phyloP scores from a whole-genome alignment of 23 tunicate genomes.

The Aplidium turbinatum region DNA sequence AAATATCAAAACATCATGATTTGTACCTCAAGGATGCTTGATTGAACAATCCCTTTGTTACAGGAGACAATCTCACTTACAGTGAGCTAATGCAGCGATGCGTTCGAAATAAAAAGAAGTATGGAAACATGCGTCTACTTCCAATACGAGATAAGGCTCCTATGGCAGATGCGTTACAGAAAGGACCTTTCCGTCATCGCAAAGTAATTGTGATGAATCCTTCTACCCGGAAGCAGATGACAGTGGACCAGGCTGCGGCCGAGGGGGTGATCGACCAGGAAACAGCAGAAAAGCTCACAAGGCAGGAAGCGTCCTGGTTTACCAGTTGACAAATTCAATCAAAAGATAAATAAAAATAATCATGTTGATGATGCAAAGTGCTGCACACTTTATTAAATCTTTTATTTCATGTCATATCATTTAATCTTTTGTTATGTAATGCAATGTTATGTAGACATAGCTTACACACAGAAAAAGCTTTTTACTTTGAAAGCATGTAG shows the following conservation, averaged over 20 bases:
- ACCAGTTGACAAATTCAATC: too few species aligned
- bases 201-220: conserved; percentile 43
- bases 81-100: conserved; percentile 75
- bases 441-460: too few species aligned
- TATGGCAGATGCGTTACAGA: conserved; percentile 36
- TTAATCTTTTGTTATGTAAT: too few species aligned
- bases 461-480: too few species aligned
- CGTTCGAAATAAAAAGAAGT: conserved; percentile 49
- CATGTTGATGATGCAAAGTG: too few species aligned
- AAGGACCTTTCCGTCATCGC: conserved; percentile 37
- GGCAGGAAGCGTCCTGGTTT: conserved; percentile 22
- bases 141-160: conserved; percentile 65
- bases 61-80: conserved; percentile 82
- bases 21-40: too few species aligned
- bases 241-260: conserved; percentile 40
- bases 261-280: conserved; percentile 39
- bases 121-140: conserved; percentile 55
- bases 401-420: too few species aligned
- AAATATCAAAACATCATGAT: not conserved
- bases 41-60: not conserved
- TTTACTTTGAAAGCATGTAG: too few species aligned
- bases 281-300: conserved; percentile 36
- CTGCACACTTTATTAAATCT: too few species aligned
- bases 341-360: too few species aligned
- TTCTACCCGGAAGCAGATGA: conserved; percentile 24